Percentiles rank a stretch among this genome's conserved stretches.
phyloP scores from a whole-genome alignment of 1,140 invertebrate species.

The Saxidomus purpurata region DNA sequence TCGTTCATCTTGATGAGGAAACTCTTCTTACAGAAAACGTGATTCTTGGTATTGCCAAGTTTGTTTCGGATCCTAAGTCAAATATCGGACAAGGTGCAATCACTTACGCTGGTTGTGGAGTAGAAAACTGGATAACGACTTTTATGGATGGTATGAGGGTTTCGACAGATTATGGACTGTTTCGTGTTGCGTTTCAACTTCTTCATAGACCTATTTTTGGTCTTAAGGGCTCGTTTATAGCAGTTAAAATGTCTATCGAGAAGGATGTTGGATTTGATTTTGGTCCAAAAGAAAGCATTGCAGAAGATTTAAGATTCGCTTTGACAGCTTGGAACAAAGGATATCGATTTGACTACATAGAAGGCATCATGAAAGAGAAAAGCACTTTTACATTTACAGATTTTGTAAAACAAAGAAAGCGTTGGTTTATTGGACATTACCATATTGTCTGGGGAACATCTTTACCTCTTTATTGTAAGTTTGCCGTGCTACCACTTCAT shows the following conservation, averaged over 20 bases:
- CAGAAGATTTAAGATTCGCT: constrained; percentile 98
- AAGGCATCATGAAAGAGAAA: constrained; percentile 97
- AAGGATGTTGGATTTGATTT: constrained; percentile 97
- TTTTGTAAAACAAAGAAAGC: constrained; percentile 97
- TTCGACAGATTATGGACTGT: constrained; percentile 95
- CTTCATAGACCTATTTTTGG: constrained; percentile 98
- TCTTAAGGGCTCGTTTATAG: constrained; percentile 91
- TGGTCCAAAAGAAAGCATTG: constrained; percentile 96
- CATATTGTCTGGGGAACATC: constrained; percentile 36
- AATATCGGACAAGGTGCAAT: constrained; percentile 98
- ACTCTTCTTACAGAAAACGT: constrained; percentile 97
- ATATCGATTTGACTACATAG: constrained; percentile 85
- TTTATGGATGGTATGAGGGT: constrained; percentile 98
- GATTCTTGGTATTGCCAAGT: constrained; percentile 95
- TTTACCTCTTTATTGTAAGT: constrained; percentile 23
- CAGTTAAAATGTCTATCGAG: constrained; percentile 93
- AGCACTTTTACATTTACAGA: constrained; percentile 97
- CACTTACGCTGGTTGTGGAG: constrained; percentile 97
- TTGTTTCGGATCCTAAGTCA: constrained; percentile 96
- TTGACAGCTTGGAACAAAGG: constrained; percentile 91
- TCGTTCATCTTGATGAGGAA: constrained; percentile 99
- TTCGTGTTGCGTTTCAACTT: constrained; percentile 95
- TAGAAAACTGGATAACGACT: constrained; percentile 98
- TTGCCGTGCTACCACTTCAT: not conserved
- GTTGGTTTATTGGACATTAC: constrained; percentile 96